Conservation (phyloP, 2,797 vertebrate species). For the Platyrinchus mystaceus region DNA sequence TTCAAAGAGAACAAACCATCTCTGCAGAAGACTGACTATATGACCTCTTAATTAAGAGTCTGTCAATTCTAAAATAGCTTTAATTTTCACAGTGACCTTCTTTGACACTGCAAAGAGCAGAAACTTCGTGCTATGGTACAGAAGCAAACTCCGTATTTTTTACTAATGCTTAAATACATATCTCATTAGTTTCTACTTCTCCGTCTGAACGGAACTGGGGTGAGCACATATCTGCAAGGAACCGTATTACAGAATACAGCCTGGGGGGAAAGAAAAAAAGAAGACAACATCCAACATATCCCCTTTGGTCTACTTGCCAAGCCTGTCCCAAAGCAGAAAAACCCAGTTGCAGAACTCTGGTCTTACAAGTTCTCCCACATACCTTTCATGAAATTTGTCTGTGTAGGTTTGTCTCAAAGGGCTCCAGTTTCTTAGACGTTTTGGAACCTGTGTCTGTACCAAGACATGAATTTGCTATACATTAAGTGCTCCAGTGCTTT, state of each 20-base stretch:
- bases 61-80: not conserved
- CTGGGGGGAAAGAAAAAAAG: too few species aligned
- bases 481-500: not conserved
- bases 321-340: not conserved
- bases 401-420: not conserved
- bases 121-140: not conserved
- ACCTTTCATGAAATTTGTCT: not conserved
- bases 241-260: not conserved
- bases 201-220: not conserved
- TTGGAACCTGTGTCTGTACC: not conserved
- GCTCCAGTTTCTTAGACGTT: not conserved
- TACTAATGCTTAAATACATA: not conserved
- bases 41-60: not conserved
- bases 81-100: constrained; percentile 4
- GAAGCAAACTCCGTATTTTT: not conserved
- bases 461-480: not conserved
- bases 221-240: not conserved
- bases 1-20: not conserved
- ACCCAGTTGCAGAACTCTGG: not conserved
- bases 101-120: not conserved
- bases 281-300: not conserved
- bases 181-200: not conserved
- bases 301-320: not conserved
- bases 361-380: not conserved
- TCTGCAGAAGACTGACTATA: not conserved